A percentile compares a stretch with the other conserved stretches of the same genome.
Evolutionary conservation across 2,888 invertebrate genomes (phyloP).

Genomic region (Colostygia pectinataria): DNA sequence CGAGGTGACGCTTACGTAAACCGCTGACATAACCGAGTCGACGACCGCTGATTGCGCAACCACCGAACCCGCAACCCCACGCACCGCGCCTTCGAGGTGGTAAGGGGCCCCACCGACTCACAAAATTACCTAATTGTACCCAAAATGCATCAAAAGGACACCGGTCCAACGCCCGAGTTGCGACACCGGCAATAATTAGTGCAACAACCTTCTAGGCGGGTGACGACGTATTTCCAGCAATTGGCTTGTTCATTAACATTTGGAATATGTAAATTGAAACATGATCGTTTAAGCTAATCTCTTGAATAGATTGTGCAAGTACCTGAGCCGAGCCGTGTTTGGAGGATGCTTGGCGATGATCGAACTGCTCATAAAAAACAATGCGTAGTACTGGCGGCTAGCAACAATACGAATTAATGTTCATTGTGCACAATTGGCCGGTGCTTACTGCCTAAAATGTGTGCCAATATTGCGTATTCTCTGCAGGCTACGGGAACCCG

Average conservation of each 20-base stretch:
- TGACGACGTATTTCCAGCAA: constrained; percentile 53
- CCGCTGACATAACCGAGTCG: constrained; percentile 81
- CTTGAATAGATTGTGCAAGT: constrained; percentile 24
- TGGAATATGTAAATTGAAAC: constrained; percentile 52
- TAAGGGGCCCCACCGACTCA: constrained; percentile 54
- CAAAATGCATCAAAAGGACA: constrained; percentile 78
- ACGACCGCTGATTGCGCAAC: constrained; percentile 81
- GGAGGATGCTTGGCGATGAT: constrained; percentile 1
- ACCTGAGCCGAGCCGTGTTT: constrained; percentile 1
- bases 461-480: constrained; percentile 54
- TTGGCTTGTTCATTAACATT: constrained; percentile 56
- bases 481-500: constrained; percentile 56
- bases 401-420: constrained; percentile 13
- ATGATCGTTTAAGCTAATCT: constrained; percentile 28
- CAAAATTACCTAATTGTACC: constrained; percentile 77
- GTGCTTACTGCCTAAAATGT: constrained; percentile 39
- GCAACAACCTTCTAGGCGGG: constrained; percentile 70
- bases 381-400: background rate
- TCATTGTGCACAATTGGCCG: constrained; percentile 19
- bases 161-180: constrained; percentile 67
- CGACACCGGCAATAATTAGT: constrained; percentile 68
- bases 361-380: constrained; percentile 2
- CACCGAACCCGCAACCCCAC: constrained; percentile 77
- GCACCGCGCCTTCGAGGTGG: constrained; percentile 59
- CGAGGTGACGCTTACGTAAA: constrained; percentile 81